phyloP scores from a whole-genome alignment of 2,888 invertebrate species.

The Chesias legatella region DNA sequence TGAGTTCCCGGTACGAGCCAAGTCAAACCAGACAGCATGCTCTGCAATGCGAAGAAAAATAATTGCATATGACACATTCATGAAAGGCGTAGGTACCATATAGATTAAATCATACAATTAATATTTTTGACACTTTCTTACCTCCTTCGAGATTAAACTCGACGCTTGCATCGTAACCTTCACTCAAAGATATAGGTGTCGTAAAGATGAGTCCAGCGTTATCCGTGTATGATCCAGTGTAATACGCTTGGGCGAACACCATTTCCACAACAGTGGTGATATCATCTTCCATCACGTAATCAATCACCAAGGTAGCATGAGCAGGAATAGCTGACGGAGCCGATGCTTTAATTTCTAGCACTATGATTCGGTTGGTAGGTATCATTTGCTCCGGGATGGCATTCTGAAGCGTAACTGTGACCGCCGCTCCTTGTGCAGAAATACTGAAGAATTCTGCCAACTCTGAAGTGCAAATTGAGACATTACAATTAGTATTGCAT shows the following conservation, averaged over 20 bases:
- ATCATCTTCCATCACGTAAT: conserved; percentile 14
- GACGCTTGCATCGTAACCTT: conserved; percentile 18
- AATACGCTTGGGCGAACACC: not conserved
- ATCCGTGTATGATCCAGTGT: not conserved
- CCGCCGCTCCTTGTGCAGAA: conserved; percentile 7
- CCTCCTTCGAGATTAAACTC: conserved; percentile 12
- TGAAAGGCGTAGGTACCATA: too few relatives aligned
- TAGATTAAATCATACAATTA: too few relatives aligned
- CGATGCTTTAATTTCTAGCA: conserved; percentile 18
- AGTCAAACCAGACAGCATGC: conserved; percentile 12
- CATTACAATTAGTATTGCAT: too few relatives aligned
- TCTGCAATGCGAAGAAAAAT: too few relatives aligned
- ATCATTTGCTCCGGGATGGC: conserved; percentile 27
- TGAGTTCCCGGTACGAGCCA: conserved; percentile 14
- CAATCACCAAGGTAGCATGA: conserved; percentile 31
- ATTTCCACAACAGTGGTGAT: not conserved
- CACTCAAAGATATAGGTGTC: conserved; percentile 2
- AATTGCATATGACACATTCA: too few relatives aligned
- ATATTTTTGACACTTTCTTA: not conserved
- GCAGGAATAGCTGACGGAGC: conserved; percentile 23
- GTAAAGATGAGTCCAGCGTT: not conserved
- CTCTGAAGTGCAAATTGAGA: conserved; percentile 25
- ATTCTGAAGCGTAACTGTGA: conserved; percentile 25
- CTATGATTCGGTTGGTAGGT: conserved; percentile 21
- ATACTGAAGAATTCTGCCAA: conserved; percentile 28